Conservation (phyloP, 2,113 vertebrate genomes). For the Numenius arquata region DNA sequence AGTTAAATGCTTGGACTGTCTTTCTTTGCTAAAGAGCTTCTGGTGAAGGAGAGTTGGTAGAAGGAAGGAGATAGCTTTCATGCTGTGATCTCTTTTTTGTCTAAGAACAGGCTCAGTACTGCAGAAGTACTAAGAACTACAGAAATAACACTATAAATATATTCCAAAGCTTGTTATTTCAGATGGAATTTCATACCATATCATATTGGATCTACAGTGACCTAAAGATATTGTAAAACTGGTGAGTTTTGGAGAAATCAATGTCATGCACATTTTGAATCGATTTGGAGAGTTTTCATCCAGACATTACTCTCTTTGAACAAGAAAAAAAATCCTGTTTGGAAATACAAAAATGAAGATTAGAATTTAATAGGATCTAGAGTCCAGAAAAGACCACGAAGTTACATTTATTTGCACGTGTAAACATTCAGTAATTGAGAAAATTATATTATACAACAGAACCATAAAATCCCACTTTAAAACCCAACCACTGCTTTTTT, state of each 20-base stretch:
- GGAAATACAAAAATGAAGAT: background rate
- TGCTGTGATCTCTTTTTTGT: background rate
- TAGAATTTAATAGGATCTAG: background rate
- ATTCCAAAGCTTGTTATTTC: background rate
- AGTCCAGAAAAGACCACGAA: background rate
- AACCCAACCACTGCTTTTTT: background rate
- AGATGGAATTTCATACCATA: background rate
- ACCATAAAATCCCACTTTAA: background rate
- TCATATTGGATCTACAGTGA: background rate
- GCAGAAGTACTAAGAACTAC: background rate
- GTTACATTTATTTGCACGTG: background rate
- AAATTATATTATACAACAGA: background rate
- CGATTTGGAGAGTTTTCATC: background rate
- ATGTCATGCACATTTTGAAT: background rate
- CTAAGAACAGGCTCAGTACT: background rate
- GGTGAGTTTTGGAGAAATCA: background rate
- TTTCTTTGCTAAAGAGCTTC: background rate
- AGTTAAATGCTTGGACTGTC: background rate
- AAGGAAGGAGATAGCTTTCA: background rate
- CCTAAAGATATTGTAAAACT: background rate
- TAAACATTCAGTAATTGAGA: background rate
- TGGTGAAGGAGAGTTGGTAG: background rate
- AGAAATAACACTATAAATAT: background rate
- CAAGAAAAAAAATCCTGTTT: background rate
- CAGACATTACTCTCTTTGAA: background rate